Conservation (phyloP, 2,113 vertebrate species). For the Acanthochromis polyacanthus region DNA sequence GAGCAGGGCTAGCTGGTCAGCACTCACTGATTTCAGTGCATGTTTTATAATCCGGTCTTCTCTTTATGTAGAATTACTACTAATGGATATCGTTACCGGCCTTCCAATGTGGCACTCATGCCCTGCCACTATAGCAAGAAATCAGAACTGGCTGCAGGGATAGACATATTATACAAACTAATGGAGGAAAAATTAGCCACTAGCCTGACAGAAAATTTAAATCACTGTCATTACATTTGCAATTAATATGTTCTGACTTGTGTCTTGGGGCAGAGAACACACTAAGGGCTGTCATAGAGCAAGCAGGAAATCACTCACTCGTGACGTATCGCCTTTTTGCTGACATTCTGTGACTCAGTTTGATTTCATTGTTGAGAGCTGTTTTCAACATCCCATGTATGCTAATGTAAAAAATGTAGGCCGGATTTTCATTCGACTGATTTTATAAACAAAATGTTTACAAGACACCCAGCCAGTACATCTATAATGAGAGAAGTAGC, state of each 20-base stretch:
- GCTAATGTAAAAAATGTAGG: conserved; percentile 47
- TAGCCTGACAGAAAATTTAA: conserved; percentile 65
- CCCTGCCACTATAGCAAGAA: conserved; percentile 22
- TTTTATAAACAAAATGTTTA: conserved; percentile 62
- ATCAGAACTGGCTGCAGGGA: conserved; percentile 44
- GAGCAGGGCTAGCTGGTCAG: no score
- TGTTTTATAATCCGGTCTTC: neutral
- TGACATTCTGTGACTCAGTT: conserved; percentile 57
- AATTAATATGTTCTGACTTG: conserved; percentile 73
- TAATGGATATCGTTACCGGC: neutral
- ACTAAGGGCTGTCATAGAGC: conserved; percentile 30
- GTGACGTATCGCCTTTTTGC: conserved; percentile 43
- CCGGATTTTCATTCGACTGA: conserved; percentile 21
- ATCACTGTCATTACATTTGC: conserved; percentile 65
- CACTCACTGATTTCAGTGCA: no score
- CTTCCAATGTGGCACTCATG: neutral
- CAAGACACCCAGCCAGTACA: conserved; percentile 49
- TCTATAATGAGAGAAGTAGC: conserved; percentile 52
- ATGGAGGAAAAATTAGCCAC: conserved; percentile 54
- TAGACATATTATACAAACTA: conserved; percentile 60
- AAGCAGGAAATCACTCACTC: conserved; percentile 45
- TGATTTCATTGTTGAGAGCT: conserved; percentile 17
- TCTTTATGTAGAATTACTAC: conserved; percentile 17
- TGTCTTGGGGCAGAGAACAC: conserved; percentile 58
- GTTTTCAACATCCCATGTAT: conserved; percentile 30